phyloP scores from a whole-genome alignment of 2,113 vertebrate genomes.

The Gobio gobio region DNA sequence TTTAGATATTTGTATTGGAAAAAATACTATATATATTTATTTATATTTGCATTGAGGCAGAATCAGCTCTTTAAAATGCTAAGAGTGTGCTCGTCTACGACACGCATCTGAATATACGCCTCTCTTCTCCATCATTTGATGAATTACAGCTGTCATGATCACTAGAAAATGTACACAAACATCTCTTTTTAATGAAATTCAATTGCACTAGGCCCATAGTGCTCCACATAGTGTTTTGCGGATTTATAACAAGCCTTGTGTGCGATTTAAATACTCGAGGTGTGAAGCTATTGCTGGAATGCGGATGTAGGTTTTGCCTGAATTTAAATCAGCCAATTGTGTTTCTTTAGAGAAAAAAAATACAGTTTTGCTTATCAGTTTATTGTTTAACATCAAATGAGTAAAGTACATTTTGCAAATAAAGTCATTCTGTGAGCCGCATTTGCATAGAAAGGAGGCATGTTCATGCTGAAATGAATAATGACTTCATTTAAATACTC shows the following conservation, averaged over 20 bases:
- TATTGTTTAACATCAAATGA: not conserved
- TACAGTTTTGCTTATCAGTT: not conserved
- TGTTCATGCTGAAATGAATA: not conserved
- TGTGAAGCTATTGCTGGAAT: not conserved
- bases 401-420: not conserved
- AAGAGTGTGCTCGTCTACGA: not conserved
- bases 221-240: not conserved
- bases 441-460: not conserved
- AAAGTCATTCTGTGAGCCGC: not conserved
- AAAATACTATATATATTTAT: not conserved
- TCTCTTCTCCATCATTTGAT: not conserved
- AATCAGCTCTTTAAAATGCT: not conserved
- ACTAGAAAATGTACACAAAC: not conserved
- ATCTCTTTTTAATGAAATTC: slow-evolving; percentile 2
- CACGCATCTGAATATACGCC: not conserved
- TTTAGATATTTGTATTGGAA: not conserved
- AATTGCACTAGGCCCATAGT: not conserved
- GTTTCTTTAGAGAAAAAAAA: not conserved
- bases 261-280: not conserved
- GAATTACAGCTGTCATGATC: not conserved
- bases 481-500: not conserved
- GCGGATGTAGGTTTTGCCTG: not conserved
- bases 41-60: not conserved
- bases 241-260: not conserved
- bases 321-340: not conserved